Conservation (phyloP, 2,113 vertebrate genomes). For the Colaptes auratus region DNA sequence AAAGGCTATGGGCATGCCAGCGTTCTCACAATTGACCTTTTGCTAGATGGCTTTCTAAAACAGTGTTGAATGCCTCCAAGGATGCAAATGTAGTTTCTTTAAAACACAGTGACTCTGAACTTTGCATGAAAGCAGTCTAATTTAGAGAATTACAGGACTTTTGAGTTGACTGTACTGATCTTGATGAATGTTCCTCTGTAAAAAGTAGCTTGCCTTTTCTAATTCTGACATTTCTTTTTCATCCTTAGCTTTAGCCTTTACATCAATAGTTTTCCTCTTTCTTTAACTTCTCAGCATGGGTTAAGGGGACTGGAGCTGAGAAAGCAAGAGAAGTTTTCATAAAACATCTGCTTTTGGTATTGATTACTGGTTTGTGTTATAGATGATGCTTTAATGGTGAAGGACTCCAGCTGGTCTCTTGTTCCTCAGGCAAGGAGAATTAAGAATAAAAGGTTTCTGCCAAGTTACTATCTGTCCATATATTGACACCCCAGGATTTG, state of each 20-base stretch:
- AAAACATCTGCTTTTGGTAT: constrained; percentile 56
- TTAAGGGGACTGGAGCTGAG: constrained; percentile 34
- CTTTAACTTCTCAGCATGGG: constrained; percentile 19
- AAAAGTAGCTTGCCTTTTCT: constrained; percentile 5
- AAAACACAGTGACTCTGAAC: background rate
- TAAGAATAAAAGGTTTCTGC: constrained; percentile 37
- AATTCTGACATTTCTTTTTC: background rate
- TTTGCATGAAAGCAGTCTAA: constrained; percentile 15
- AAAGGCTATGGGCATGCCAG: background rate
- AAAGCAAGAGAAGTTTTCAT: constrained; percentile 52
- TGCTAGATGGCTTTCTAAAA: constrained; percentile 8
- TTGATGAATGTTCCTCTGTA: background rate
- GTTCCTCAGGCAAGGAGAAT: background rate
- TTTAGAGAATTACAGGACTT: constrained; percentile 27
- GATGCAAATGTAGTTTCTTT: constrained; percentile 36
- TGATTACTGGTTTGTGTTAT: constrained; percentile 35
- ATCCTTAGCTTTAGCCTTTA: constrained; percentile 11
- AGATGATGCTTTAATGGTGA: constrained; percentile 4
- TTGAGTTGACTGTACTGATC: background rate
- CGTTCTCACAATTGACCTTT: background rate
- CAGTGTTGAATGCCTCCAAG: background rate
- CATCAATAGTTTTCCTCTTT: background rate
- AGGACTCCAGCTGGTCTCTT: constrained; percentile 39
- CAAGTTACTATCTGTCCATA: background rate
- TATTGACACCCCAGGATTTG: constrained; percentile 20